Evolutionary conservation across 53 echinoderm and acorn worm genomes (phyloP), one percentile per base, ranked within the genome.

Genomic region (Henricia sp.): DNA sequence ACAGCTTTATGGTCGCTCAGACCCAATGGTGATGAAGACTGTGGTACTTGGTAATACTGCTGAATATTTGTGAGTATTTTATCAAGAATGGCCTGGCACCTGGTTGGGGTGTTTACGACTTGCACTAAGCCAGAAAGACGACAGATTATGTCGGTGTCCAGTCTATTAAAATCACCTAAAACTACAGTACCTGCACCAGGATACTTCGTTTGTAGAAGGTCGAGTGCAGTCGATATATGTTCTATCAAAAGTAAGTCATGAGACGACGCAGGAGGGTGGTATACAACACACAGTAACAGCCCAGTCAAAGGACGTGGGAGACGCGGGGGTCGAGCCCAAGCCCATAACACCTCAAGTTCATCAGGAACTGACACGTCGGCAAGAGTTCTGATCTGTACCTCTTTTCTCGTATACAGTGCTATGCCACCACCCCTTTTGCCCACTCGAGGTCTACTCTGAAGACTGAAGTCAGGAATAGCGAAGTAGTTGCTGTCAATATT

Each of bases 71-170:
- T 62, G 29, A 62, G 62, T 27, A 62, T 62, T 11, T 62, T 62
- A 62, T 62, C 62, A 13, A 67, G 67, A 36, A 24, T 34, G n/a
- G 67, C 67, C 30, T 62, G 63, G 30, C 63, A 62, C 63, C 63
- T 62, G 23, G 82, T 88, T 0, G 88, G 50, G 19, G 29, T 70
- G 14, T 70, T 70, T 23, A 88, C 82, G 42, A 88, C 71, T 23
- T 88, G 88, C 26, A 11, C 59, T 57, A 88, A 20, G 38, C 72
- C 63, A 39, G 3, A 52, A 54, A 13, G 54, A 21, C 54, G 54
- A 27, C 77, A 66, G 11, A 87, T 33, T 19, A 50, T 67, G 25
- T 43, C 8, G 5, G 67, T 77, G 16, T 87, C 77, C 1, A 77
- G 14, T 68, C 87, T 34, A 20, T 86, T 86, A 3, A 86, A 11